Evolutionary conservation across 2,888 invertebrate genomes (phyloP).

Genomic region (Morinoia aosen): DNA sequence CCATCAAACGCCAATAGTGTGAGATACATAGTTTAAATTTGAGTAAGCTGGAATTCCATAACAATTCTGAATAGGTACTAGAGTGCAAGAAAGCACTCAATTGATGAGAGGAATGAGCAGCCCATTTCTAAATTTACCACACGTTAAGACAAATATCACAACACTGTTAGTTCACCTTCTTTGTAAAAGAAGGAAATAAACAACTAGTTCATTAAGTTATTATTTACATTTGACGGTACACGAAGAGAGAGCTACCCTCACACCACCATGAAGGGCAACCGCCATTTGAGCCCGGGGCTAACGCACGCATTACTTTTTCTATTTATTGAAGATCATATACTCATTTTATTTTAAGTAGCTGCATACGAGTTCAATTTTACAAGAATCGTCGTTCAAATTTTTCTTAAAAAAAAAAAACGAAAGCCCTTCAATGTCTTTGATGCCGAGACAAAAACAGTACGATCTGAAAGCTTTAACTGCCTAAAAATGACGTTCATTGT

Average conservation of each 20-base stretch:
- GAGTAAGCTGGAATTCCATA: neutral
- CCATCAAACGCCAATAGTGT: neutral
- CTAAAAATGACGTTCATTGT: no score
- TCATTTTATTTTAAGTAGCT: neutral
- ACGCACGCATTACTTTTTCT: neutral
- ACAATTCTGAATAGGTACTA: neutral
- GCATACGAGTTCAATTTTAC: neutral
- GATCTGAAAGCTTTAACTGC: neutral
- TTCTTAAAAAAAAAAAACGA: neutral
- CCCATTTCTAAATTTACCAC: constrained; percentile 34
- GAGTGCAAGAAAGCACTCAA: neutral
- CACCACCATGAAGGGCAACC: neutral
- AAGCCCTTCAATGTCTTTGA: neutral
- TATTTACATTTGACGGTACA: constrained; percentile 11
- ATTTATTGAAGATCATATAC: neutral
- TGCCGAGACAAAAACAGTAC: neutral
- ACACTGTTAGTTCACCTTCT: constrained; percentile 43
- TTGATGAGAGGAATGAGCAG: neutral
- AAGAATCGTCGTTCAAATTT: neutral
- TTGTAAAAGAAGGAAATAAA: constrained; percentile 45
- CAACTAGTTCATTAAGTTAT: neutral
- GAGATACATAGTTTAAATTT: neutral
- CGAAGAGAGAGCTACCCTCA: neutral
- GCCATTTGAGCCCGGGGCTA: neutral
- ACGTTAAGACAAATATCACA: constrained; percentile 49